A percentile compares a stretch with the other conserved stretches of the same genome.
Conservation (phyloP, 2,113 vertebrate species). For the Tetrax tetrax region DNA sequence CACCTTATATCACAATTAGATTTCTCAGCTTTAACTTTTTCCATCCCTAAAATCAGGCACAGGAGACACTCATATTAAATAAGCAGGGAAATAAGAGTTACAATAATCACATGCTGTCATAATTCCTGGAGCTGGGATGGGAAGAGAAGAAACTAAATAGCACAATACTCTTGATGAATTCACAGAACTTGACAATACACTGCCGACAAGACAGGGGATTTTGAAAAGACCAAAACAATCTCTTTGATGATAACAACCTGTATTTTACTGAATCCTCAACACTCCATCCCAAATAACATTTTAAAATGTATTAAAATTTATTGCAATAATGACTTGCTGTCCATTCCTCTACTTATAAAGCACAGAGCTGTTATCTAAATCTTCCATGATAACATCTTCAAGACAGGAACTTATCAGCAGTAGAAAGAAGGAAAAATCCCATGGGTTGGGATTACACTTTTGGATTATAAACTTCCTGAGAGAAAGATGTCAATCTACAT, state of each 20-base stretch:
- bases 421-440: conserved; percentile 25
- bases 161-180: conserved; percentile 27
- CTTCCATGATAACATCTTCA: conserved; percentile 15
- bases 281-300: background rate
- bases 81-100: background rate
- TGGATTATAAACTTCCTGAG: conserved; percentile 37
- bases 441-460: conserved; percentile 31
- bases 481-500: conserved; percentile 25
- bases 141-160: background rate
- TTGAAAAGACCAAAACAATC: conserved; percentile 9
- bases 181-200: conserved; percentile 9
- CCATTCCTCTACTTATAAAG: background rate
- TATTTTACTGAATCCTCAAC: background rate
- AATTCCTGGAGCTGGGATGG: background rate
- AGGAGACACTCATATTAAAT: background rate
- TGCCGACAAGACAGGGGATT: conserved; percentile 1
- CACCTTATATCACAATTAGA: background rate
- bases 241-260: conserved; percentile 7
- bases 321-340: background rate
- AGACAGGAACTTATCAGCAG: conserved; percentile 22
- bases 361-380: conserved; percentile 10
- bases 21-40: background rate
- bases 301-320: conserved; percentile 17
- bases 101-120: background rate
- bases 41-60: background rate